Base-by-base conservation (phyloP, 2,888 invertebrate species). In the Brachylomia viminalis region DNA sequence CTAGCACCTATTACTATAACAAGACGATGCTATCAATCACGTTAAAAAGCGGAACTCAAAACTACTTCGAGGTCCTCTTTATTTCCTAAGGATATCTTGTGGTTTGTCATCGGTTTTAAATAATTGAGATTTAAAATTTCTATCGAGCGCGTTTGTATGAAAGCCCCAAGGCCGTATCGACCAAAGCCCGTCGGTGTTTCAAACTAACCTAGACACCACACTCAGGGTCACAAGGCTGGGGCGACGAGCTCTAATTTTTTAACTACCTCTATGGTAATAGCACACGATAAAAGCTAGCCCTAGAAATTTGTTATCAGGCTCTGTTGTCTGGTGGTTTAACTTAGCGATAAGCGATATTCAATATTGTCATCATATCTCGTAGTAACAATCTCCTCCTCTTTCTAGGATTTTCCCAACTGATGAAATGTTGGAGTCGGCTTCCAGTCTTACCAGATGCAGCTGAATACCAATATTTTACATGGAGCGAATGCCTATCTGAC, bases 181-280 rank as follows among this genome's bases (percentile, higher is more conserved):
- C 86, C 90, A 81, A 85, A 87, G 82, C 82, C 83, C 79, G 85
- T 56, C 83, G 82, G 75, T 59, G 70, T 52, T 65, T 73, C 49
- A 27, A 80, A 52, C 71, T 79, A 84, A 82, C 85, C 79, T 86
- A 87, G 85, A 85, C 79, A 68, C 69, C 56, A 27, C 52, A 52
- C 59, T 74, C 84, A 83, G 70, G 82, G 86, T 73, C 86, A 71
- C 20, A 56, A 38, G 23, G 49, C 23, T n/a, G 67, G 38, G 59
- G 72, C 64, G 64, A 27, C 20, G 42, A 56, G 71, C 61, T 77
- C 59, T 68, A 59, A 64, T 77, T 61, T 74, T 52, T 56, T 17
- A 58, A 56, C 47, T 58, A 33, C 52, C 27, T n/a, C 30, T 54
- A 27, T 11, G 27, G 8, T 61, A 54, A n/a, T 20, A 56, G 8